Conservation (phyloP, 1,140 invertebrate genomes). For the Latrodectus geometricus region DNA sequence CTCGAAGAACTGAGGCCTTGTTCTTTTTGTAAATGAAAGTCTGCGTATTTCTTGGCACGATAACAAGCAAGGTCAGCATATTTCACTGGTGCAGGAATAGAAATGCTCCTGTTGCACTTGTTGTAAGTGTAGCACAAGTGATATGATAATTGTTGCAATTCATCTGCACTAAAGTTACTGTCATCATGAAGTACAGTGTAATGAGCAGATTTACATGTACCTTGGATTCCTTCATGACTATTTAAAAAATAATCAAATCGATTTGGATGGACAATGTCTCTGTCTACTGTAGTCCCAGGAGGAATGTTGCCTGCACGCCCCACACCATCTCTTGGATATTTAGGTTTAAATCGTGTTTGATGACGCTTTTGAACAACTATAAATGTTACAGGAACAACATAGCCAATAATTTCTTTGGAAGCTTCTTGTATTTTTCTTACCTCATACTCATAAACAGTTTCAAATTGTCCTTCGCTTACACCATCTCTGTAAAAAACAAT, state of each 20-base stretch:
- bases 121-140: slow-evolving; percentile 64
- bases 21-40: slow-evolving; percentile 15
- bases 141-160: slow-evolving; percentile 63
- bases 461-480: slow-evolving; percentile 71
- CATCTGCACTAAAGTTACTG: slow-evolving; percentile 55
- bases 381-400: slow-evolving; percentile 62
- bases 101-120: slow-evolving; percentile 61
- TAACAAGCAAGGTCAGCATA: slow-evolving; percentile 66
- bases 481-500: slow-evolving; percentile 71
- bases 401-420: slow-evolving; percentile 15
- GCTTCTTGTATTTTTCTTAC: slow-evolving; percentile 58
- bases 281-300: slow-evolving; percentile 87
- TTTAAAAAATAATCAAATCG: slow-evolving; percentile 89
- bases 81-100: slow-evolving; percentile 64
- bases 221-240: slow-evolving; percentile 74
- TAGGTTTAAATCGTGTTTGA: slow-evolving; percentile 53
- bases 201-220: slow-evolving; percentile 63
- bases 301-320: slow-evolving; percentile 76
- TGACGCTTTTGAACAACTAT: slow-evolving; percentile 65
- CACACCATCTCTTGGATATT: slow-evolving; percentile 63
- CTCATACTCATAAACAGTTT: slow-evolving; percentile 64
- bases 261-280: slow-evolving; percentile 81
- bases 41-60: slow-evolving; percentile 57
- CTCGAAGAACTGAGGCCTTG: not conserved
- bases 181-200: slow-evolving; percentile 64